Base-by-base conservation (phyloP, 2,888 invertebrate genomes). In the Lucinisca nassula region DNA sequence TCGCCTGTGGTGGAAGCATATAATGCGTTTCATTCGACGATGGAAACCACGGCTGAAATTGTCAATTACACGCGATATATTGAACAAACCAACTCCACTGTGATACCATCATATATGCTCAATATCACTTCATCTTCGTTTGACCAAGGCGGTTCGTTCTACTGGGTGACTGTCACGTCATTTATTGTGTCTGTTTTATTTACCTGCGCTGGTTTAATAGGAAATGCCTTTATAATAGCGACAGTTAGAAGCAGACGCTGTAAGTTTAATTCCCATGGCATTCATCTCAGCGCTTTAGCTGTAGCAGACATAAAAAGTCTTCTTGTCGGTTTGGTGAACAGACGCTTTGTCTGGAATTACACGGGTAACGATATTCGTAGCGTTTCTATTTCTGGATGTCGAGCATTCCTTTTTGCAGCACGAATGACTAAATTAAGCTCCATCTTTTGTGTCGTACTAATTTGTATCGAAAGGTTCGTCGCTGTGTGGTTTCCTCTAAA, bases 211-310 rank as follows among this genome's bases (percentile, higher is more conserved):
- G 67, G 67, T 14, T 6, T 67, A 2, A 30, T 67, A 4, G 67
- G 67, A 3, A 67, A 67, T 35, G 10, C 35, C 4, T 67, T 67
- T 35, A 67, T 67, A 10, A 67, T 67, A 3, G 67, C 67, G 1
- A 67, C 67, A 35, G 67, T 67, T 10, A 67, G 67, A 67, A 67
- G 67, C n/a, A 67, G 35, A 35, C 32, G 67, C 35, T 67, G 32
- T 35, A 32, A 67, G 67, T 67, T 35, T 21, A 67, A 21, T 17
- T 67, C 67, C 12, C 67, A 67, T 21, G 67, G 67, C 10, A 21
- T 67, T 35, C 67, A 67, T 1, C 35, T 67, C 2, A 67, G 17
- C 1, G 67, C 67, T 35, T 67, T 67, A 35, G 67, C 67, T 3
- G 3, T 67, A 14, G 27, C 67, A 35, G 67, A 67, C 21, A 67